Percentiles rank a stretch among this genome's conserved stretches.
Conservation (phyloP, 2,797 vertebrate genomes). For the Geotrypetes seraphini region DNA sequence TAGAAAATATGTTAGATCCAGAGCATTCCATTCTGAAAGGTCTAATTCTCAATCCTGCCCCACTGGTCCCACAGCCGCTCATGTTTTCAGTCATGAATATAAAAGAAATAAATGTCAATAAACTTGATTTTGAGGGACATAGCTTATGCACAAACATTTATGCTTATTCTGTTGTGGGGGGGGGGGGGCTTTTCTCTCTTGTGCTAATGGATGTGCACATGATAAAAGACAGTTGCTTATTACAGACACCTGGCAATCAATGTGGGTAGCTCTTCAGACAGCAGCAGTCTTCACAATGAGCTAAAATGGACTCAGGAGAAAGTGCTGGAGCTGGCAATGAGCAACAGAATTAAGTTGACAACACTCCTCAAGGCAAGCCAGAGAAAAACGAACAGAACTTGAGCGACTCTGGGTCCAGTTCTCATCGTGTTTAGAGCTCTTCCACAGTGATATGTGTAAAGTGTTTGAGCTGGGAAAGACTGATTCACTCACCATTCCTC, state of each 20-base stretch:
- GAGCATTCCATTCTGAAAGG: too few relatives aligned
- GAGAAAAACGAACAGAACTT: conserved; percentile 46
- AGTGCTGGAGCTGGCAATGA: conserved; percentile 43
- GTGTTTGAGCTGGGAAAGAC: conserved; percentile 48
- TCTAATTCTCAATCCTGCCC: too few relatives aligned
- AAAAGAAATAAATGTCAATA: too few relatives aligned
- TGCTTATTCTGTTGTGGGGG: too few relatives aligned
- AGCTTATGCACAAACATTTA: too few relatives aligned
- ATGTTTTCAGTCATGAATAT: too few relatives aligned
- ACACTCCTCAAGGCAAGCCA: conserved; percentile 44
- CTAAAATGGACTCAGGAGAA: conserved; percentile 54
- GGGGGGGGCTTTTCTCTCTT: neutral
- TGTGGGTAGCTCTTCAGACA: conserved; percentile 58
- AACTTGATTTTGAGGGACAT: too few relatives aligned
- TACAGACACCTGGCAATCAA: conserved; percentile 61
- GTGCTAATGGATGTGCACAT: neutral
- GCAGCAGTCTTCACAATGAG: conserved; percentile 51
- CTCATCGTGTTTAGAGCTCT: conserved; percentile 63
- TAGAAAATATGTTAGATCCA: too few relatives aligned
- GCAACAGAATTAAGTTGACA: conserved; percentile 49
- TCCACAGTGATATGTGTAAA: conserved; percentile 67
- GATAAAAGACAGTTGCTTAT: conserved; percentile 62
- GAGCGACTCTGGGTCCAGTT: conserved; percentile 72
- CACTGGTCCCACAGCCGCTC: too few relatives aligned
- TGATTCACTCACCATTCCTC: conserved; percentile 38